Base-by-base conservation (phyloP, 1,140 invertebrate species). In the Drosophila cardini region DNA sequence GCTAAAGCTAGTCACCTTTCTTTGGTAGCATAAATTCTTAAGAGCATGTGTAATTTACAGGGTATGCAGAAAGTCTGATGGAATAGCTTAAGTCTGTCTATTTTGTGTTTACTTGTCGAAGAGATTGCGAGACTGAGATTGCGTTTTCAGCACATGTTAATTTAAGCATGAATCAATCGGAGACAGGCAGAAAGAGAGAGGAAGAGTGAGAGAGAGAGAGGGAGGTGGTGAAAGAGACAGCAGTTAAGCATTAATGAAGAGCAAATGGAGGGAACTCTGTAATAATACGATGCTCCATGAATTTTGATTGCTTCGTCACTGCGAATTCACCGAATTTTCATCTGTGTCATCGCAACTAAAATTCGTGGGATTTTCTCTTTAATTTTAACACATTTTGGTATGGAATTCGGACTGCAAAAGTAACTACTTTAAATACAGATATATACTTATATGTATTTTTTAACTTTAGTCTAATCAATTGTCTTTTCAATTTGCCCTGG, bases 141-240 rank as follows among this genome's bases (percentile, higher is more conserved):
- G 62, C 62, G 52, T 42, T 72, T 58, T 57, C 43, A 43, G 62
- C 69, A 67, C 45, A 72, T 72, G 62, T 58, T 72, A 65, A 58
- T 64, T 64, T 48, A 13, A 34, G 52, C 52, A 52, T 58, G 53
- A 65, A 52, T 57, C 62, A 36, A 50, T 58, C 48, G 16, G 11
- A 26, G 21, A 26, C 34, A 32, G 18, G 36, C 15, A 30, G 15
- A 21, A 43, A 40, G 10, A 21, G 21, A 11, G 15, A 36, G 52
- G 36, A 10, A 16, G 32, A n/a, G 10, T 30, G 21, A 16, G 32
- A n/a, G 10, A 30, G 13, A 9, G 9, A 1, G 30, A 2, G 30
- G 1, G 1, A 42, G 21, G 0, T n/a, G 5, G 10, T 2, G 15
- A 53, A 13, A 36, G 32, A 36, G 15, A 26, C 1, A 21, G 21